Base-by-base conservation (phyloP, 2,888 invertebrate genomes). In the Ypsolopha scabrella region DNA sequence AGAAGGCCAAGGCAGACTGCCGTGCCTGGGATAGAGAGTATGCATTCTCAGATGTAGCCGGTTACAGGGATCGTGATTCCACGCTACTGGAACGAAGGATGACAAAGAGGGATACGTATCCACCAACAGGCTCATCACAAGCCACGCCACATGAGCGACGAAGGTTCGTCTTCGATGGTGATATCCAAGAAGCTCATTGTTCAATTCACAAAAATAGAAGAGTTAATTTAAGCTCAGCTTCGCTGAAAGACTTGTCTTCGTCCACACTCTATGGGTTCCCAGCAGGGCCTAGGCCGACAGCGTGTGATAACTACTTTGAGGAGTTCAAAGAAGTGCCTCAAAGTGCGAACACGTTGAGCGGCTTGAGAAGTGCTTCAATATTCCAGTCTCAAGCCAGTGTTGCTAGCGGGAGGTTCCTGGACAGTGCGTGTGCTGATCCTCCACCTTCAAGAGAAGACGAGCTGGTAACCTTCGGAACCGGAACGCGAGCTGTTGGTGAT, bases 391-490 rank as follows among this genome's bases (percentile, higher is more conserved):
- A 85, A 53, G 85, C 78, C 7, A 88, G 92, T 38, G 91, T 92
- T 56, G 88, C 91, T 34, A 92, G 92, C 54, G 90, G 90, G 2
- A 89, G 91, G 63, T 92, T 92, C 58, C 81, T 92, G 56, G 92
- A 88, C 53, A 91, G 91, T 41, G 91, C 92, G 34, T 89, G 88
- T 38, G 86, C 89, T 41, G 90, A 90, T 56, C 89, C 90, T 51
- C 89, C 90, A 41, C 86, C 88, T 58, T 88, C 91, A 1, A 86
- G 88, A 48, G 89, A 90, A 56, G 91, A 91, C 58, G 92, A 92
- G 62, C 88, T 92, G 66, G 91, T 92, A 46, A 91, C 92, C 9
- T 92, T 92, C 67, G 91, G 92, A 62, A 82, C 90, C 52, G 91
- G 90, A 39, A 88, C 88, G 46, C 24, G 24, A 24, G 24, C 58